Evolutionary conservation across 2,113 vertebrate species (phyloP).

Genomic region (Gallinago media): DNA sequence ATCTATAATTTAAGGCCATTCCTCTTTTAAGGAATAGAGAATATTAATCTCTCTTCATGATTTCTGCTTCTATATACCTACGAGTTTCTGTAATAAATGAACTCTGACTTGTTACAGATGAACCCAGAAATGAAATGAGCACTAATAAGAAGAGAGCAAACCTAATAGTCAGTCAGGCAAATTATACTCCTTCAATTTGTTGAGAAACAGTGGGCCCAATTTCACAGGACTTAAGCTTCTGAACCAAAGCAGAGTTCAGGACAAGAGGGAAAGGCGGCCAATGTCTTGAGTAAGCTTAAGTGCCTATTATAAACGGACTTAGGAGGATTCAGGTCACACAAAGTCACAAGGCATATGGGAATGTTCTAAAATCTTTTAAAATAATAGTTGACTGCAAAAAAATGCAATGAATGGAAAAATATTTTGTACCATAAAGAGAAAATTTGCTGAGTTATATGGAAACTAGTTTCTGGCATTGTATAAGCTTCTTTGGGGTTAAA

Average conservation of each 20-base stretch:
- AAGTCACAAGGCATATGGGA: background rate
- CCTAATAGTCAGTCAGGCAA: background rate
- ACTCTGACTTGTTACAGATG: background rate
- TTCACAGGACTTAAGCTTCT: background rate
- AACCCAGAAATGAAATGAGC: background rate
- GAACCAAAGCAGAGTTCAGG: background rate
- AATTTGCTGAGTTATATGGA: background rate
- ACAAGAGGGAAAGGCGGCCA: background rate
- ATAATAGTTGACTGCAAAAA: background rate
- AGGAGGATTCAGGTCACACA: background rate
- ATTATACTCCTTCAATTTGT: background rate
- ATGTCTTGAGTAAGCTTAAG: fast-evolving
- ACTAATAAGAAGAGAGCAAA: background rate
- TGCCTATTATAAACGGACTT: fast-evolving
- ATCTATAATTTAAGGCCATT: background rate
- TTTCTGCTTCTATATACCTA: background rate
- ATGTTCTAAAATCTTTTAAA: background rate
- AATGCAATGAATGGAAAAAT: background rate
- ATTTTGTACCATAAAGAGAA: background rate
- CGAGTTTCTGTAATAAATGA: background rate
- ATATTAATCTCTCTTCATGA: background rate
- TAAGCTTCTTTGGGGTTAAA: background rate
- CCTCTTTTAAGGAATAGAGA: background rate
- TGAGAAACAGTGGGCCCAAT: background rate
- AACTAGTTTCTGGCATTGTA: background rate